Evolutionary conservation across 2,888 invertebrate species (phyloP), one percentile per base, ranked within the genome.

Genomic region (Chelonus formosanus): DNA sequence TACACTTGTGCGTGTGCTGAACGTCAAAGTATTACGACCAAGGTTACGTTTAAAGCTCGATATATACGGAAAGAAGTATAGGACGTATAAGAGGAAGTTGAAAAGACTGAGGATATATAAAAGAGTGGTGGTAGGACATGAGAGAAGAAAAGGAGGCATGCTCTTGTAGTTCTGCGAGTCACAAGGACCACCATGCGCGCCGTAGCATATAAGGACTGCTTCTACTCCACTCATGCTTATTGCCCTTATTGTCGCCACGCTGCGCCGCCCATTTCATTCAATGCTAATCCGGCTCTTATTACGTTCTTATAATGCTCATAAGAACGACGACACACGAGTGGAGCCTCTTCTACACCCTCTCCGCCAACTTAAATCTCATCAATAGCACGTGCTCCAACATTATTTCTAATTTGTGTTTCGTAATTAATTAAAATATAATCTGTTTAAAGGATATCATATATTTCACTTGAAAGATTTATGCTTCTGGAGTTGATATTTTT

Each of bases 231-330:
- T 71, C 68, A 70, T 70, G 72, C 75, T 75, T 76, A 75, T 75
- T 75, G 76, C 76, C 76, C 72, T 68, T 70, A 71, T 73, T 75
- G 74, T 74, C 75, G 72, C 70, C 75, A 74, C 76, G 77, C 47
- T 77, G 78, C 76, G 73, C 77, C 78, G 81, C 76, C 78, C 80
- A 78, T 79, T 80, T 81, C 82, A 83, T 84, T 84, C 84, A 83
- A 84, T 84, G 84, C 83, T 84, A 84, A 83, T 84, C 78, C 80
- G 76, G 79, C 52, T 82, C 83, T 83, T 83, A 83, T 81, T 82
- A 83, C 71, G 69, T 70, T 82, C 81, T 83, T 82, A 81, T 78
- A 83, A 83, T 80, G 77, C 78, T 73, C 77, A 74, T 70, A 54
- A 69, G 67, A 75, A 71, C 70, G 73, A 71, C 71, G 71, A 64